These are phyloP conservation scores for Dryocosmus kuriphilus DNA, from an alignment of 2,888 invertebrate species.

Conservation along the genomic window DNA sequence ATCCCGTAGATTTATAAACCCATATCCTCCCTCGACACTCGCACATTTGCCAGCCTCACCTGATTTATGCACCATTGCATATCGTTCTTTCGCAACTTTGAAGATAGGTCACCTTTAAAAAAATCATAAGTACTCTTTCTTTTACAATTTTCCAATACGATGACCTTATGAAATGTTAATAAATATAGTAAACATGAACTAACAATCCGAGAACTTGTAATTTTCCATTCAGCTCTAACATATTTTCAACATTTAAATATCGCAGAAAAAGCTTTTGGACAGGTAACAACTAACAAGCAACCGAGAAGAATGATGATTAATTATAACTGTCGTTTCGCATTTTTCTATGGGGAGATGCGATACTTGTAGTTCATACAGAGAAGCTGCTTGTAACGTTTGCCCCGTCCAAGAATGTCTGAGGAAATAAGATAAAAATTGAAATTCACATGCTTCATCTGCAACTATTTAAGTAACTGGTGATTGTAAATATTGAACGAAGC, in stretches of 20 bases:
- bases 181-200: not conserved
- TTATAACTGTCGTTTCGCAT: not conserved
- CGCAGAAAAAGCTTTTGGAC: not conserved
- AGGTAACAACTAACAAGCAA: constrained; percentile 5
- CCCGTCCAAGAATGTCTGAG: not conserved
- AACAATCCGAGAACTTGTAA: not conserved
- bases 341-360: not conserved
- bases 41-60: constrained; percentile 28
- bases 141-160: not conserved
- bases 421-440: constrained; percentile 17
- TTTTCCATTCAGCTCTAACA: not conserved
- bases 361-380: constrained; percentile 18
- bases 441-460: constrained; percentile 32
- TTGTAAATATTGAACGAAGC: constrained; percentile 16
- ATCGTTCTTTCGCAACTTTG: not conserved
- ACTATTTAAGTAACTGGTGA: not conserved
- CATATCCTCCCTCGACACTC: constrained; percentile 28
- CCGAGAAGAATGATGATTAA: not conserved
- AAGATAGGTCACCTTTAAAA: not conserved
- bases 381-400: constrained; percentile 13
- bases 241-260: not conserved
- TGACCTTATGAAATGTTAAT: not conserved
- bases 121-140: not conserved
- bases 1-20: constrained; percentile 26
- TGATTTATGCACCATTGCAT: not conserved